These are phyloP conservation scores for Dendrocincla fuliginosa DNA, from an alignment of 2,797 vertebrate species.

Conservation along the genomic window DNA sequence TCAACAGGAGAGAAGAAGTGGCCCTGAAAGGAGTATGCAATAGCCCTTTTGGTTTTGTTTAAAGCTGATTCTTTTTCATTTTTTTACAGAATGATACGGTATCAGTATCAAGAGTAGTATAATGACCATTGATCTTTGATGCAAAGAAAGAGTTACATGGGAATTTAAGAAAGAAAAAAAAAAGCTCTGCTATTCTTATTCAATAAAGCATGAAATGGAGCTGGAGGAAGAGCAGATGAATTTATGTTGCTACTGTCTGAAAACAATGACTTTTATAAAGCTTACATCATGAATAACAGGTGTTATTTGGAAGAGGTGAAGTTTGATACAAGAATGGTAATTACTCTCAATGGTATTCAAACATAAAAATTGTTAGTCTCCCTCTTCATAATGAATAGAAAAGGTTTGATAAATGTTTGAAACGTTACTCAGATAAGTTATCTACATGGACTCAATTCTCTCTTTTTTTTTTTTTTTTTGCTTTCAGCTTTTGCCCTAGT, in stretches of 20 bases:
- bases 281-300: constrained; percentile 3
- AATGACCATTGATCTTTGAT: neutral
- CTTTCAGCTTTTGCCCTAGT: neutral
- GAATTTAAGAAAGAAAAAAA: neutral
- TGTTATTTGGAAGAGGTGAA: constrained; percentile 12
- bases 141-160: neutral
- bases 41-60: neutral
- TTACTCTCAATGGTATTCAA: neutral
- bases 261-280: neutral
- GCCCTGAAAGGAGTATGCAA: neutral
- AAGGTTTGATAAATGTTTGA: neutral
- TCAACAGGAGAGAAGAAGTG: neutral
- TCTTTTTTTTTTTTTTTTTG: neutral
- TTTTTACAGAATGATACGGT: neutral
- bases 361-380: neutral
- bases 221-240: neutral
- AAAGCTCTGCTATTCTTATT: neutral
- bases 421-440: neutral
- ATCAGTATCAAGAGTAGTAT: neutral
- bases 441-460: neutral
- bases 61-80: neutral
- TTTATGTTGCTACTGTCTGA: neutral
- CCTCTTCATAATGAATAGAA: neutral
- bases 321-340: constrained; percentile 3
- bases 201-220: neutral